These are phyloP conservation scores for Dryoscopus gambensis DNA, from an alignment of 2,113 vertebrate genomes.

Conservation along the genomic window DNA sequence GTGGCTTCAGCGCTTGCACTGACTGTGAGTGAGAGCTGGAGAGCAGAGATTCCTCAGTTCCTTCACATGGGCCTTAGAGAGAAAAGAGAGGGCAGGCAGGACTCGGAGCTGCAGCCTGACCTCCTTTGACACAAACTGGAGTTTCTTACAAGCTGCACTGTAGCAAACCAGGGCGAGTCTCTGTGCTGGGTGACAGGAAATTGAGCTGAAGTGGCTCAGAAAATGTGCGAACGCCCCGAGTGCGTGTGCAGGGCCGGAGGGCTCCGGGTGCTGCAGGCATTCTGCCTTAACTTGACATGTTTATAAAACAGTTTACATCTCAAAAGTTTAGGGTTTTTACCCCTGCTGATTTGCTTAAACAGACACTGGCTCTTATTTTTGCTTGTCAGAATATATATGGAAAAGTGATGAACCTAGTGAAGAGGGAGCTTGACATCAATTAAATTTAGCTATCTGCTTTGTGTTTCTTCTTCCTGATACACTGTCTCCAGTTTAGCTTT, in stretches of 20 bases:
- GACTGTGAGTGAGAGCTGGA: background rate
- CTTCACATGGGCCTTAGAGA: background rate
- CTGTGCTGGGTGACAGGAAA: background rate
- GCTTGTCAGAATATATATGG: slow-evolving; percentile 41
- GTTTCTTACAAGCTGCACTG: background rate
- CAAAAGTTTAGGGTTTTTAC: slow-evolving; percentile 45
- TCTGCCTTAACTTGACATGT: slow-evolving; percentile 54
- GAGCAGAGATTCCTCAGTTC: background rate
- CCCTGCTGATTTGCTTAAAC: slow-evolving; percentile 42
- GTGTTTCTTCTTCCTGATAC: slow-evolving; percentile 29
- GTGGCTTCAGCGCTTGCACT: background rate
- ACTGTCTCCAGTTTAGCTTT: background rate
- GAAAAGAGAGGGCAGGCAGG: background rate
- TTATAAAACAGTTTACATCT: slow-evolving; percentile 62
- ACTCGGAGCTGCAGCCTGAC: background rate
- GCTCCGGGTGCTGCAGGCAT: slow-evolving; percentile 23
- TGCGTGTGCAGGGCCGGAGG: background rate
- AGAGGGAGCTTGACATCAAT: slow-evolving; percentile 54
- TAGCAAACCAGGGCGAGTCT: background rate
- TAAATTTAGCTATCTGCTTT: slow-evolving; percentile 46
- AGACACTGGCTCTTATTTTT: slow-evolving; percentile 44
- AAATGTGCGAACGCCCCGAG: background rate
- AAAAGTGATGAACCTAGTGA: slow-evolving; percentile 50
- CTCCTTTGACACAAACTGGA: background rate
- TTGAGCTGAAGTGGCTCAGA: background rate